Base-by-base conservation (phyloP, 2,888 invertebrate genomes). In the Digitonthophagus gazella region DNA sequence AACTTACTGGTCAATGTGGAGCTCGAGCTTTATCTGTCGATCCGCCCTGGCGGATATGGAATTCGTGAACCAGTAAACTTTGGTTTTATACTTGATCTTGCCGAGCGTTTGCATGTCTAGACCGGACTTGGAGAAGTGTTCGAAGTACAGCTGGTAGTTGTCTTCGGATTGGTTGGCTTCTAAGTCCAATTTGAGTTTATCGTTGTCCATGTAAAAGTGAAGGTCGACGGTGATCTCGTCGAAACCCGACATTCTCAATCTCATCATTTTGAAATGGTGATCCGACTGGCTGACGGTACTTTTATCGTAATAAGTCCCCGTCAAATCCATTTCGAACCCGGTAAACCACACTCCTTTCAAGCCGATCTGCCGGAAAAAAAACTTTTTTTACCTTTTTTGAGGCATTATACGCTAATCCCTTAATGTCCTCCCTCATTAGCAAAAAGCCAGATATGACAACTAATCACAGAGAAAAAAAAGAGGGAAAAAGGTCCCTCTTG, bases 281-380 rank as follows among this genome's bases (percentile, higher is more conserved):
- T 89, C 88, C 15, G 88, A 87, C 71, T 87, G 81, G 15, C 87
- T 86, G 0, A 87, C 84, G 2, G 89, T 87, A 0, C 92, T 93
- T 75, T 88, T 88, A 79, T 94, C 93, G 74, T 90, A 89, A 79
- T 93, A 94, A 0, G 89, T 84, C 0, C 93, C 93, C 72, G 88
- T 88, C 0, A 90, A 84, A 58, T 88, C 88, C 72, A 92, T 85
- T 72, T 88, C 90, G 72, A 90, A 88, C 0, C 92, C 93, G 61
- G 92, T 93, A 79, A 94, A 93, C 93, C 93, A 94, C 0, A 91
- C 86, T 0, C 92, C 93, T 20, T 86, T 85, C 55, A 92, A 85
- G 75, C 91, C 90, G 19, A 93, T 84, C 92, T 92, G 57, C 19
- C 20, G 16, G 15, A 14, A 66, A 55, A 28, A 65, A 61, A 18